Evolutionary conservation across 2,113 vertebrate genomes (phyloP).

Genomic region (Barnardius zonarius): DNA sequence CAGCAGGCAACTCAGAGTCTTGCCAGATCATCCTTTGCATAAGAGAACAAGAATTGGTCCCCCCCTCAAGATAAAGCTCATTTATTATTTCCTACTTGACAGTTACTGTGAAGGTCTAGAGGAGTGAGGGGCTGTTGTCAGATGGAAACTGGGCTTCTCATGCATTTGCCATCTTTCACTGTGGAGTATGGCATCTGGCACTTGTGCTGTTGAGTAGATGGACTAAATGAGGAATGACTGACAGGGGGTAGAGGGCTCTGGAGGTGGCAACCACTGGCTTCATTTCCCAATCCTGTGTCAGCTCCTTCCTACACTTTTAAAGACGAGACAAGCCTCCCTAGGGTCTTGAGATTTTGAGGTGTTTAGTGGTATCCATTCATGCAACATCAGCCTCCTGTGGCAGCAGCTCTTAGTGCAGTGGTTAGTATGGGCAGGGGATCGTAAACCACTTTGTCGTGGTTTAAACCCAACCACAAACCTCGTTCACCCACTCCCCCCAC

Average conservation of each 20-base stretch:
- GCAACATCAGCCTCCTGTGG: not conserved
- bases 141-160: not conserved
- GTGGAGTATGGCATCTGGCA: not conserved
- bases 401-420: not conserved
- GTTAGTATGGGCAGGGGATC: not conserved
- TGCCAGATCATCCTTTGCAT: not conserved
- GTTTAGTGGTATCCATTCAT: not conserved
- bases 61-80: rapidly evolving
- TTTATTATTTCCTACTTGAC: not conserved
- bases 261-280: not conserved
- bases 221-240: not conserved
- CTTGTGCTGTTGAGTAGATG: not conserved
- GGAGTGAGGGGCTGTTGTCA: not conserved
- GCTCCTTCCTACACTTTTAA: not conserved
- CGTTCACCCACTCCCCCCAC: too few relatives aligned
- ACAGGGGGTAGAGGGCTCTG: not conserved
- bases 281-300: not conserved
- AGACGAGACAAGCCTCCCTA: not conserved
- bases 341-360: not conserved
- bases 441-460: too few relatives aligned
- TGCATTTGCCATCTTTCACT: not conserved
- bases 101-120: not conserved
- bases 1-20: not conserved
- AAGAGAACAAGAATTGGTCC: not conserved
- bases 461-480: too few relatives aligned